phyloP scores from a whole-genome alignment of 2,888 invertebrate species.

The Branchellion lobata region DNA sequence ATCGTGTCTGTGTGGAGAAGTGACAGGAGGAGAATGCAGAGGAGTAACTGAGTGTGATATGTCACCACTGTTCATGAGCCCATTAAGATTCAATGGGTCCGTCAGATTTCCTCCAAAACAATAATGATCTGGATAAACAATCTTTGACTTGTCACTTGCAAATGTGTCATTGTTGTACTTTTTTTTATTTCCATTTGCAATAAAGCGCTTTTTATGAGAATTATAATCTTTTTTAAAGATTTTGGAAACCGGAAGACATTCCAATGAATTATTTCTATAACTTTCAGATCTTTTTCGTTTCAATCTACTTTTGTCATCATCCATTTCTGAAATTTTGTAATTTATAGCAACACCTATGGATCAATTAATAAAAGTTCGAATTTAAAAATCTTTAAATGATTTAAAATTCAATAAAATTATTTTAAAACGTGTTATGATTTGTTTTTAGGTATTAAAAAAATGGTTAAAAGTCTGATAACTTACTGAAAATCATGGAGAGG shows the following conservation, averaged over 20 bases:
- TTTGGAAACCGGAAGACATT: not conserved
- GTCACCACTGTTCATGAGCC: conserved; percentile 68
- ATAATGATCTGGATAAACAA: conserved; percentile 88
- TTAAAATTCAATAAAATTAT: not conserved
- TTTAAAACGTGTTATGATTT: not conserved
- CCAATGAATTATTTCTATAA: not conserved
- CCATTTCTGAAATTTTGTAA: not conserved
- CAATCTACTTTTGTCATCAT: not conserved
- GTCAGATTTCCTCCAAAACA: conserved; percentile 89
- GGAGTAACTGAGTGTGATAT: conserved; percentile 80
- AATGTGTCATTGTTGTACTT: not conserved
- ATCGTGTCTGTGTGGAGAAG: conserved; percentile 77
- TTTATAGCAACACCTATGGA: conserved; percentile 14
- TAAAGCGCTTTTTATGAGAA: conserved; percentile 3
- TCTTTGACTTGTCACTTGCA: conserved; percentile 34
- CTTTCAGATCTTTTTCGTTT: conserved; percentile 1
- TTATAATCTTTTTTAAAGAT: not conserved
- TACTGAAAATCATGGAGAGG: not conserved
- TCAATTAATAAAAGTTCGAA: not conserved
- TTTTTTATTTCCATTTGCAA: not conserved
- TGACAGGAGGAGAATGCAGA: conserved; percentile 75
- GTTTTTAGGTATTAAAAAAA: not conserved
- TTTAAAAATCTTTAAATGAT: not conserved
- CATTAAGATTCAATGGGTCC: conserved; percentile 89
- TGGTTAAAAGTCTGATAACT: not conserved